Base-by-base conservation (phyloP, 2,888 invertebrate species). In the Smittia aterrima region DNA sequence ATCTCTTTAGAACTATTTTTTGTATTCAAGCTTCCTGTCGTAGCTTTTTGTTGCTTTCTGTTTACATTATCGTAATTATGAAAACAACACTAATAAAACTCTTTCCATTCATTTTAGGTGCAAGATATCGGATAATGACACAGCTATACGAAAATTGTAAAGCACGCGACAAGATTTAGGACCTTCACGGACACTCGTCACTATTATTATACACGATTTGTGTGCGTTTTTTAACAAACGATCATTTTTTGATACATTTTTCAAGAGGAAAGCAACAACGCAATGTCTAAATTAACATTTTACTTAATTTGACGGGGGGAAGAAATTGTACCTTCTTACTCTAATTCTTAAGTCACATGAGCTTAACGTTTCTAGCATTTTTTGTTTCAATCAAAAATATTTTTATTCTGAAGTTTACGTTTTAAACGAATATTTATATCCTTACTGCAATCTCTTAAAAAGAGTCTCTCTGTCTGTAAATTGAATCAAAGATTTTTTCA, bases 101-200 rank as follows among this genome's bases (percentile, higher is more conserved):
- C 9, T 9, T 32, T 9, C 32, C 32, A 3, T 9, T 47, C 47
- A 4, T 47, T 47, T 47, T 16, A 47, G 72, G 72, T 72, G 72
- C 72, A 72, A 72, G 22, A 72, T 72, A 32, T 53, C 16, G n/a
- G 62, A 72, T 16, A 38, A 20, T 40, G 72, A 72, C 58, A 72
- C 62, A 13, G 58, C 72, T 72, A 62, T 72, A 58, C 58, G 62
- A 72, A 72, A 72, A 16, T 40, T 72, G 70, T 70, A 70, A 53
- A 54, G 11, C 47, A 47, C 47, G 7, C 58, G 58, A 32, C 1
- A 4, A 58, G 20, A 4, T 16, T 47, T 47, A 47, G 11, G 3
- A 13, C n/a, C 11, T 47, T 2, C 18, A 13, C 18, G 2, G 58
- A 58, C 58, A 58, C 58, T 20, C 18, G 6, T n/a, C 47, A 18